Conservation (phyloP, 2,113 vertebrate species). For the Chaetops frenatus region DNA sequence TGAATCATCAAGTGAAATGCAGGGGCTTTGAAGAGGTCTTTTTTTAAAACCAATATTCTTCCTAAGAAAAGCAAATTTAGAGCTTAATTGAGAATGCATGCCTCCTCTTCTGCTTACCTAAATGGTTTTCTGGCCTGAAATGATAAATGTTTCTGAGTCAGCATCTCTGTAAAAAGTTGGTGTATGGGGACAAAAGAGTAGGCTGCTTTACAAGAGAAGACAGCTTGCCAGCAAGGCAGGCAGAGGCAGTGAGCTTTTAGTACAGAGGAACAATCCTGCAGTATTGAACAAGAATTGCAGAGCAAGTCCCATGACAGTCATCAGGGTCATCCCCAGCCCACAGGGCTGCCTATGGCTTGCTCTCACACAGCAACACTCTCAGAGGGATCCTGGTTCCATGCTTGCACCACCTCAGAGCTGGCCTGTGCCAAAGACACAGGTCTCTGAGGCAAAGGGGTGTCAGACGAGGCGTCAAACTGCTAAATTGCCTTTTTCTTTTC, state of each 20-base stretch:
- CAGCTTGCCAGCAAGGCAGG: neutral
- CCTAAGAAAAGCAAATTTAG: neutral
- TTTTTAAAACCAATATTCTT: neutral
- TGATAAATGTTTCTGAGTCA: neutral
- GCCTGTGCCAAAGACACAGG: neutral
- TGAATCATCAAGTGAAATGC: neutral
- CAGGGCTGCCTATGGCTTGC: rapidly evolving
- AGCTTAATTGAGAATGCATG: neutral
- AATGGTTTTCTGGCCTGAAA: neutral
- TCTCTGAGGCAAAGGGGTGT: rapidly evolving
- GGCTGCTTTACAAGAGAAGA: neutral
- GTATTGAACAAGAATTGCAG: neutral
- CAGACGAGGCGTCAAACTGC: neutral
- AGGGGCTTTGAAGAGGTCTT: neutral
- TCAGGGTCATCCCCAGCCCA: neutral
- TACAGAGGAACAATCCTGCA: neutral
- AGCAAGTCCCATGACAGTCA: neutral
- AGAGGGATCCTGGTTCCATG: rapidly evolving
- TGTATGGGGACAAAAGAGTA: neutral
- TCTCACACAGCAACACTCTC: neutral
- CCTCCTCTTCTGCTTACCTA: neutral
- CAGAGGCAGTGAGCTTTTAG: neutral
- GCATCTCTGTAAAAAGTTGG: neutral
- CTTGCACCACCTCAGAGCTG: rapidly evolving
- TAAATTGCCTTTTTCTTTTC: neutral